Evolutionary conservation across 2,888 invertebrate species (phyloP), one percentile per base, ranked within the genome.

Genomic region (Protonemura montana): DNA sequence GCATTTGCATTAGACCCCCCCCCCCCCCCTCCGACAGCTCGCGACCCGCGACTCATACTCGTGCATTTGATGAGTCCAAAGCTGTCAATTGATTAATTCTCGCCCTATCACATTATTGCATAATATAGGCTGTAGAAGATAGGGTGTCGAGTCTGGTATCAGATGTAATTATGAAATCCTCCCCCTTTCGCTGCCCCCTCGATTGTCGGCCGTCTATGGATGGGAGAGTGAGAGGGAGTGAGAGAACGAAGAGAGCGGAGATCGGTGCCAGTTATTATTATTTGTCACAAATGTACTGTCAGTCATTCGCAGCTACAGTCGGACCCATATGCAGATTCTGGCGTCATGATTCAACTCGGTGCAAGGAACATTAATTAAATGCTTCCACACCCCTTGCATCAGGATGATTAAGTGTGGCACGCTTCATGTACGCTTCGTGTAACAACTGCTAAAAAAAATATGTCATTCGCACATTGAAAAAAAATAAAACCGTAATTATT

Each of bases 21-120:
- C 78, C 28, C 5, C 26, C 78, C 27, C 78, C 10, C 27, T 27
- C 5, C n/a, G 7, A 27, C 78, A 25, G 5, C 5, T 5, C 76
- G 5, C 27, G 28, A 16, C 28, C n/a, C n/a, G 35, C 25, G 26
- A 7, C 78, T 25, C 78, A 7, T 27, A 25, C 1, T 7, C 10
- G n/a, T 78, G 78, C 28, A 2, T 78, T 78, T 10, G 25, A 27
- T 26, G 28, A 13, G 78, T 27, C 16, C 30, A 30, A 81, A 2
- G 29, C 81, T 84, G 80, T 77, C 85, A 85, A 86, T 87, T 87
- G 86, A 87, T 87, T 87, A 87, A 87, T 87, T 87, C 82, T 82
- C 87, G 81, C 87, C 87, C 86, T 85, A 82, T 86, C 87, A 29
- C 41, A 25, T 41, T 77, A 85, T 78, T 76, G 30, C 85, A 76